Conservation (phyloP, 2,113 vertebrate species). For the Sporophila hypoxantha region DNA sequence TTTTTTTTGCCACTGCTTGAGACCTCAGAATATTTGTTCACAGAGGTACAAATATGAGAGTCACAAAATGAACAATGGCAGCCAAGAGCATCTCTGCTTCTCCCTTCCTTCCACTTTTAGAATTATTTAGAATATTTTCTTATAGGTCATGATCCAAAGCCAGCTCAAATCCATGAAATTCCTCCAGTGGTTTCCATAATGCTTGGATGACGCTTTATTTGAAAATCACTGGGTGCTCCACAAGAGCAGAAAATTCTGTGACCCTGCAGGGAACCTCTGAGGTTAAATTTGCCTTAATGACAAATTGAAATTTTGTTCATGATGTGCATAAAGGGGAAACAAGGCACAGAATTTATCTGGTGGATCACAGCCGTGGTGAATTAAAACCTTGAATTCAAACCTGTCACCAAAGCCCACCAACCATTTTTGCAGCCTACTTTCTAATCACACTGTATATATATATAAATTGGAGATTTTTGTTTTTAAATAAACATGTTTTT, state of each 20-base stretch:
- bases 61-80: background rate
- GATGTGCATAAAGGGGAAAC: background rate
- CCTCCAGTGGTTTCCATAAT: background rate
- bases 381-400: background rate
- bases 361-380: background rate
- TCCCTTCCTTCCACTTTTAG: background rate
- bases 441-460: background rate
- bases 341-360: background rate
- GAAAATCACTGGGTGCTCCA: background rate
- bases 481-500: background rate
- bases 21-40: background rate
- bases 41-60: background rate
- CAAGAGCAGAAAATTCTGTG: background rate
- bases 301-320: background rate
- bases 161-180: background rate
- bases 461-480: background rate
- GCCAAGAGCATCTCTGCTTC: background rate
- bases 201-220: background rate
- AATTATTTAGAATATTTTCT: background rate
- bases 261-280: background rate
- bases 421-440: background rate
- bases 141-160: background rate
- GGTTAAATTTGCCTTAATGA: background rate
- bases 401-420: background rate
- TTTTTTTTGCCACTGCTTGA: background rate